These are phyloP conservation scores for Phoeniculus purpureus DNA, from an alignment of 2,797 vertebrate genomes.

Conservation along the genomic window DNA sequence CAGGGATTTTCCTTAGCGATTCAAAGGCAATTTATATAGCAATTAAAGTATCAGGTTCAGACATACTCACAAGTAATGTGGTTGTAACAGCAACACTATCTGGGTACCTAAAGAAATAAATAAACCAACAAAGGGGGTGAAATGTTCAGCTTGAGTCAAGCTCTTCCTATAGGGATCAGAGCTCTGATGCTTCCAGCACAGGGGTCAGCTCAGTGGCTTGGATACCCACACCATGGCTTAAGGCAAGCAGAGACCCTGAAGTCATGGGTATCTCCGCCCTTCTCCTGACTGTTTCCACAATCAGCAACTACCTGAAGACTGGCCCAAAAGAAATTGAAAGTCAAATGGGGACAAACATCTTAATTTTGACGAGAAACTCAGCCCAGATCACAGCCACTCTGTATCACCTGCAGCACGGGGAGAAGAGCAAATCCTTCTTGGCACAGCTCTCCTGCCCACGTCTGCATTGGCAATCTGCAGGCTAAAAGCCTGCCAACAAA, in stretches of 20 bases:
- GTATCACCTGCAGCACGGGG: not conserved
- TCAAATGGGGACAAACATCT: not conserved
- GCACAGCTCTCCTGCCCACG: not conserved
- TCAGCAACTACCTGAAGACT: not conserved
- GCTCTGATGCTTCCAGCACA: rapidly evolving
- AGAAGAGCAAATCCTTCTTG: not conserved
- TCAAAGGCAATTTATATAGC: not conserved
- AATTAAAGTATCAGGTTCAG: conserved; percentile 7
- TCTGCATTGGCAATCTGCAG: not conserved
- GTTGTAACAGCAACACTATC: not conserved
- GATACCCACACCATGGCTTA: rapidly evolving
- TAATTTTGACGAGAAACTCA: not conserved
- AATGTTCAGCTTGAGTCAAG: not conserved
- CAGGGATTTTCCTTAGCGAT: not conserved
- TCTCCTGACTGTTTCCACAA: not conserved
- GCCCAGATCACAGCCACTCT: not conserved
- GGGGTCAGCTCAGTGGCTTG: not conserved
- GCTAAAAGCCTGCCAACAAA: conserved; percentile 3
- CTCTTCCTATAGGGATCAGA: not conserved
- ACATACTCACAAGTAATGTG: not conserved
- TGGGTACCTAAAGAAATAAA: not conserved
- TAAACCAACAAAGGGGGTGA: rapidly evolving
- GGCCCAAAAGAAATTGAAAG: not conserved
- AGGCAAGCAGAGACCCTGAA: not conserved
- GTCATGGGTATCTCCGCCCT: not conserved